Evolutionary conservation across 1,140 invertebrate genomes (phyloP), one percentile per base, ranked within the genome.

Genomic region (Cotesia typhae): DNA sequence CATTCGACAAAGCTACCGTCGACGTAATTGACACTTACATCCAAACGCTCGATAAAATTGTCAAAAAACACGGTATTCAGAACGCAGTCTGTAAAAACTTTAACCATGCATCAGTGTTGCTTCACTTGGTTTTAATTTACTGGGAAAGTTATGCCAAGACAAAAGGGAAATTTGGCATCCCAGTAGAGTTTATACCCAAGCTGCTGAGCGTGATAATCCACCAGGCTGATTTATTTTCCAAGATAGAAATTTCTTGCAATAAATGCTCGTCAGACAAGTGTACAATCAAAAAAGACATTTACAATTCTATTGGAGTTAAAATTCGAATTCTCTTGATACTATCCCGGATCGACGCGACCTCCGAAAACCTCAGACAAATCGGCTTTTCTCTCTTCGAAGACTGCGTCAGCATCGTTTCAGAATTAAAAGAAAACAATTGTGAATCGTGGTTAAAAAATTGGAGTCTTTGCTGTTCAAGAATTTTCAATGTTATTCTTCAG

Each of bases 401-500:
- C 12, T 41, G 52, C 35, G 35, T 67, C 2, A 5, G 59, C 6
- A 20, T 38, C 4, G 36, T 72, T 0, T 4, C 28, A 4, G 6
- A 67, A 35, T 20, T 72, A 5, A 47, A 51, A 20, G 6, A 37
- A 4, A 52, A 28, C 6, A 60, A 67, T 35, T 72, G 70, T 14
- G 7, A 72, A 4, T 37, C 61, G 4, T 82, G 81, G 79, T 59
- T 5, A 17, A 9, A 47, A n/a, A 38, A 80, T 14, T 83, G 82
- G 82, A 52, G 37, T 9, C 61, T 28, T 0, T 74, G 66, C 70
- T 72, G 74, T 36, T 73, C 60, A 52, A 60, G 69, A 28, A 78
- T 81, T 47, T 83, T 79, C 36, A 83, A 82, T 64, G 52, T 81
- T 36, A 70, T 75, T 4, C 37, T 80, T 57, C 52, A 72, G 5